Percentiles rank a stretch among this genome's conserved stretches.
Conservation (phyloP, 1,140 invertebrate genomes). For the Dreissena rostriformis region DNA sequence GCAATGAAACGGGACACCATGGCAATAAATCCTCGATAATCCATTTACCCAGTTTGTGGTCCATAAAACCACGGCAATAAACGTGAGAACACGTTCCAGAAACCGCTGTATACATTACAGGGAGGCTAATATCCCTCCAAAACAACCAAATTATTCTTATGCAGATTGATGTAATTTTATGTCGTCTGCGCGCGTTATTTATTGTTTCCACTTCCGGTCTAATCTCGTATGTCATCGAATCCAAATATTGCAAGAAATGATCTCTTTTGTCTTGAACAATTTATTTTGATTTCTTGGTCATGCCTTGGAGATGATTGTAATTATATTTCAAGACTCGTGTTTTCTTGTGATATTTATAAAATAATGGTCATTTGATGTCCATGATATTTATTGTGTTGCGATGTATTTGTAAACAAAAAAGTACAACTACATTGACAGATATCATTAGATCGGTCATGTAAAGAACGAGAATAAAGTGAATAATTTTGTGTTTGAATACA, state of each 20-base stretch:
- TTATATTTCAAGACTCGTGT: conserved; percentile 26
- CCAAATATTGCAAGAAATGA: conserved; percentile 56
- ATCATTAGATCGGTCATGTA: no score
- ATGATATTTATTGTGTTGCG: neutral
- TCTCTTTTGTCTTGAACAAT: conserved; percentile 57
- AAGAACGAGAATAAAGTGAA: no score
- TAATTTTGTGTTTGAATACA: no score
- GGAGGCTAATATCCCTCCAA: conserved; percentile 16
- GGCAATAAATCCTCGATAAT: conserved; percentile 37
- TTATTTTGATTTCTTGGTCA: conserved; percentile 56
- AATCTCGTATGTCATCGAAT: conserved; percentile 58
- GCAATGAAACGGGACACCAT: neutral
- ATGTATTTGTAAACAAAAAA: neutral
- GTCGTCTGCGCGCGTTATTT: conserved; percentile 56
- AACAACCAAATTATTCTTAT: conserved; percentile 57
- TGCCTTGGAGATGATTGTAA: conserved; percentile 26
- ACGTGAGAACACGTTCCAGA: conserved; percentile 27
- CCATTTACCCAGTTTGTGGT: conserved; percentile 51
- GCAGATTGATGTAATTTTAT: conserved; percentile 56
- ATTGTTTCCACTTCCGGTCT: conserved; percentile 55
- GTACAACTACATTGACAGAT: no score
- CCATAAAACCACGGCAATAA: conserved; percentile 46
- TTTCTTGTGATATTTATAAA: neutral
- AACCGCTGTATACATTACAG: neutral
- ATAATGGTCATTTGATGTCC: neutral